A percentile compares a stretch with the other conserved stretches of the same genome.
phyloP scores from a whole-genome alignment of 1,140 invertebrate genomes.

The Leptinotarsa lineolata region DNA sequence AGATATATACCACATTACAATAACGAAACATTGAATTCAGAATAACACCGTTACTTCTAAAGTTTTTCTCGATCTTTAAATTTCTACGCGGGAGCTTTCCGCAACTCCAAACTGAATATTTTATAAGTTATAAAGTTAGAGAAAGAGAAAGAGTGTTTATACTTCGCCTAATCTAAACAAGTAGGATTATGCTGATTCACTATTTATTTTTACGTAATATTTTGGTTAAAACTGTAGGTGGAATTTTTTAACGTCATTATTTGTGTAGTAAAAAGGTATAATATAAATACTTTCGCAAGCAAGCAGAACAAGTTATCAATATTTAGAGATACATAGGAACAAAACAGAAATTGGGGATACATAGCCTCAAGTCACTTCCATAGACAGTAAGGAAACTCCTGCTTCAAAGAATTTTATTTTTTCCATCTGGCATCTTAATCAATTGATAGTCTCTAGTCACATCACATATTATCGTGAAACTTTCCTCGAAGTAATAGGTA shows the following conservation, averaged over 20 bases:
- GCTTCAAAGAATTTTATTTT: too few relatives aligned
- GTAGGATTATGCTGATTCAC: constrained; percentile 30
- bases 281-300: too few relatives aligned
- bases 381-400: too few relatives aligned
- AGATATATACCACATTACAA: constrained; percentile 7
- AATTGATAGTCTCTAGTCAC: too few relatives aligned
- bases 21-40: constrained; percentile 39
- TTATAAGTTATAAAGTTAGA: constrained; percentile 36
- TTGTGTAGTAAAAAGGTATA: neutral
- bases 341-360: too few relatives aligned
- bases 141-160: constrained; percentile 32
- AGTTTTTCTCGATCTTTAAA: constrained; percentile 36
- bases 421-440: too few relatives aligned
- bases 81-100: constrained; percentile 30
- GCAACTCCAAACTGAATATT: constrained; percentile 43
- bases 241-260: constrained; percentile 19
- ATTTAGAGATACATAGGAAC: too few relatives aligned
- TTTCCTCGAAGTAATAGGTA: too few relatives aligned
- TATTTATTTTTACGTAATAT: constrained; percentile 24
- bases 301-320: too few relatives aligned
- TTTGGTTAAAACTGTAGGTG: neutral
- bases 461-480: too few relatives aligned
- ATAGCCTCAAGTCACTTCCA: too few relatives aligned
- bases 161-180: constrained; percentile 26
- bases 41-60: constrained; percentile 41